Conservation (phyloP, 2,888 invertebrate species). For the Cataglyphis cursor region DNA sequence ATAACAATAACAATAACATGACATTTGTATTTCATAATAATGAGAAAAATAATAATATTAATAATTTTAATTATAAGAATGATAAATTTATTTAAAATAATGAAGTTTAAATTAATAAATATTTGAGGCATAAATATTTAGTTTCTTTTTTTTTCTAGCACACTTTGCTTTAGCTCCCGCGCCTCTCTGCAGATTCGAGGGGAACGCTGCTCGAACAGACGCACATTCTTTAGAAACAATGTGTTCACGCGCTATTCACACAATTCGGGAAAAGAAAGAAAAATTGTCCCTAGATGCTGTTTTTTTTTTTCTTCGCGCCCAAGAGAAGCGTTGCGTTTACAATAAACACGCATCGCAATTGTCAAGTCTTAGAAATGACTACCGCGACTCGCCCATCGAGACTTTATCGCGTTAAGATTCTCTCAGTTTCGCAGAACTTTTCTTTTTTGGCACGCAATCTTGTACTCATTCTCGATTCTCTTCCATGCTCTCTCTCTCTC, state of each 20-base stretch:
- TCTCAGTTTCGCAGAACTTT: conserved; percentile 1
- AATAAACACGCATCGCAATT: conserved; percentile 70
- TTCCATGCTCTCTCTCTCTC: neutral
- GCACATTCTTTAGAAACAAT: conserved; percentile 64
- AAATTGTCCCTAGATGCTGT: conserved; percentile 65
- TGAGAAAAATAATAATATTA: no score
- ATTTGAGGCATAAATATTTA: neutral
- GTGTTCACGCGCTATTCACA: conserved; percentile 10
- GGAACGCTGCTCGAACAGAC: conserved; percentile 54
- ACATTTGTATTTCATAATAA: no score
- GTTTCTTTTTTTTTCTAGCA: neutral
- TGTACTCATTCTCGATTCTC: conserved; percentile 58
- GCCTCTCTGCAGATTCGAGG: conserved; percentile 8
- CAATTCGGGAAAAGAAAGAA: conserved; percentile 14
- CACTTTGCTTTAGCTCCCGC: neutral
- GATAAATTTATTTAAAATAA: no score
- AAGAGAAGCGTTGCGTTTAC: conserved; percentile 44
- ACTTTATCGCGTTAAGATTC: conserved; percentile 36
- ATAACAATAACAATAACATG: neutral
- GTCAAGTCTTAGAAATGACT: conserved; percentile 77
- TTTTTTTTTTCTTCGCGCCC: conserved; percentile 52
- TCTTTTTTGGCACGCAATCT: conserved; percentile 48
- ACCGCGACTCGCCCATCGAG: conserved; percentile 68
- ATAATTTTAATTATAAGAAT: no score
- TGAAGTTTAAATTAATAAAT: neutral